Evolutionary conservation across 2,113 vertebrate genomes (phyloP).

Genomic region (Alouatta palliata): DNA sequence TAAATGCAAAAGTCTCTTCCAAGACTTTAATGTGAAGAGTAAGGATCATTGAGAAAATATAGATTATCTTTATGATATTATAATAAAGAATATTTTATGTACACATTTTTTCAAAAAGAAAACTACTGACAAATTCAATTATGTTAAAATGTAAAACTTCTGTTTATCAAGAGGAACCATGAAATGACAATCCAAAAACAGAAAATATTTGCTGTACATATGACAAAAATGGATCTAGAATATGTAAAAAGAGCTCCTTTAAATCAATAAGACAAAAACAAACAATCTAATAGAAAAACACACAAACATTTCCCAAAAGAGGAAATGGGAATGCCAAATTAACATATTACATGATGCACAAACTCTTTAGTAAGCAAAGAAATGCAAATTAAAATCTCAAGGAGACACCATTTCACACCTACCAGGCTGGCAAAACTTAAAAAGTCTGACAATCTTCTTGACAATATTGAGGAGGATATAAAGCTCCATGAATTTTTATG

Average conservation of each 20-base stretch:
- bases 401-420: slow-evolving; percentile 26
- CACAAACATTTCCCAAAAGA: neutral
- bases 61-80: neutral
- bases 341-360: neutral
- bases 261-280: neutral
- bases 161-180: neutral
- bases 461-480: neutral
- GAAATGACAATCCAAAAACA: neutral
- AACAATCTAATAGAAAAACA: neutral
- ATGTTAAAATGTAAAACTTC: neutral
- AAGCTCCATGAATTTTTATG: slow-evolving; percentile 44
- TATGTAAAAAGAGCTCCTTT: neutral
- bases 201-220: neutral
- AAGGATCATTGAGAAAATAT: neutral
- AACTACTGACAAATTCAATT: neutral
- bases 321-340: neutral
- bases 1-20: neutral
- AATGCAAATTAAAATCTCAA: slow-evolving; percentile 40
- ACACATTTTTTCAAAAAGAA: neutral
- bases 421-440: neutral
- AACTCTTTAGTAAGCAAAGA: neutral
- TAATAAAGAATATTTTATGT: neutral
- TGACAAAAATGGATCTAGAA: neutral
- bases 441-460: slow-evolving; percentile 30
- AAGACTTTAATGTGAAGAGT: neutral